These are phyloP conservation scores for Fabriciana adippe DNA, from an alignment of 2,888 invertebrate genomes.

Conservation along the genomic window DNA sequence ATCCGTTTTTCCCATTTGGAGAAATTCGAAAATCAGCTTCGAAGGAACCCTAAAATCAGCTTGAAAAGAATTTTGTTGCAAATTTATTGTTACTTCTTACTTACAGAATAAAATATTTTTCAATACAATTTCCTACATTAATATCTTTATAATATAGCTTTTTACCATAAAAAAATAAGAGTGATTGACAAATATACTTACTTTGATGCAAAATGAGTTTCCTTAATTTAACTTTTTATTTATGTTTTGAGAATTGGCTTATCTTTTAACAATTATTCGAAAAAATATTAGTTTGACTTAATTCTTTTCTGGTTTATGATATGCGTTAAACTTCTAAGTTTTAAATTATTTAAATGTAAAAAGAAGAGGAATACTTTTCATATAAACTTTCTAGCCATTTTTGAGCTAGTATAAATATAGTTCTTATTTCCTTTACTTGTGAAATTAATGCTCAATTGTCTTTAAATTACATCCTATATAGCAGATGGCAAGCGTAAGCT, in stretches of 20 bases:
- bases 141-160: constrained; percentile 17
- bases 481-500: constrained; percentile 18
- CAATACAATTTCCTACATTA: constrained; percentile 23
- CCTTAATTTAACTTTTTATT: constrained; percentile 3
- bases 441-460: not conserved
- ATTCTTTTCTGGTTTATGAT: no score
- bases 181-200: constrained; percentile 16
- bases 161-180: constrained; percentile 20
- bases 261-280: no score
- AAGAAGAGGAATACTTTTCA: no score
- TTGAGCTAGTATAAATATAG: not conserved
- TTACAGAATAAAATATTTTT: constrained; percentile 1
- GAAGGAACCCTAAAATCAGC: no score
- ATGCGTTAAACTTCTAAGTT: no score
- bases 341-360: no score
- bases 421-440: not conserved
- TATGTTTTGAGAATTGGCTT: constrained; percentile 1
- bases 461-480: constrained; percentile 12
- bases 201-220: constrained; percentile 7
- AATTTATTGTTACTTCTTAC: constrained; percentile 14
- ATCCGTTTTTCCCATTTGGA: no score
- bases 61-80: not conserved
- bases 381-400: no score
- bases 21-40: no score
- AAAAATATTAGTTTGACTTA: no score